A percentile compares a stretch with the other conserved stretches of the same genome.
Conservation (phyloP, 2,797 vertebrate species). For the Cercopithecus neglectus region DNA sequence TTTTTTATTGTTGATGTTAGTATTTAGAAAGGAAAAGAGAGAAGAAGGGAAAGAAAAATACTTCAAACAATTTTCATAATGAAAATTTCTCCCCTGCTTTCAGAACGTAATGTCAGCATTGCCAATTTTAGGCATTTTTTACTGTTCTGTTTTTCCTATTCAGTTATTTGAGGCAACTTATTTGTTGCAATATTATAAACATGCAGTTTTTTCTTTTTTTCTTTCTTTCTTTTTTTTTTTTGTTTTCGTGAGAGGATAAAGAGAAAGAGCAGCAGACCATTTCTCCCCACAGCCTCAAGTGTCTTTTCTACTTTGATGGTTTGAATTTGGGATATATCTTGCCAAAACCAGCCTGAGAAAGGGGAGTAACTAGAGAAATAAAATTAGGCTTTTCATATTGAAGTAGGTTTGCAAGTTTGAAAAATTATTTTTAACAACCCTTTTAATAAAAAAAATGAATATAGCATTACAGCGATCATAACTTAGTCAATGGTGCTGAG, state of each 20-base stretch:
- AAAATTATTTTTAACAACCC: conserved; percentile 66
- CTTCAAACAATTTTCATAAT: conserved; percentile 8
- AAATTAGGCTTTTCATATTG: conserved; percentile 46
- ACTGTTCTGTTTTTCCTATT: conserved; percentile 22
- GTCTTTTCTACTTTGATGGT: not conserved
- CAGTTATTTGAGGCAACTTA: not conserved
- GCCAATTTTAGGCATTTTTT: not conserved
- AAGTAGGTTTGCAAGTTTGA: conserved; percentile 43
- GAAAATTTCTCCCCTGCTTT: not conserved
- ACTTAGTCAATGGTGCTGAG: conserved; percentile 64
- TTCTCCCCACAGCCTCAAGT: not conserved
- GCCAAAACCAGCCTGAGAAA: conserved; percentile 61
- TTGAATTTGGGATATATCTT: conserved; percentile 57
- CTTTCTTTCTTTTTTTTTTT: not conserved
- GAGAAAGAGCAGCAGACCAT: not conserved
- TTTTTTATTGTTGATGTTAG: not conserved
- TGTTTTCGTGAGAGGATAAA: conserved; percentile 42
- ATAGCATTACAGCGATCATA: conserved; percentile 34
- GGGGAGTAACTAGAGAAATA: conserved; percentile 57
- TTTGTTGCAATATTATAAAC: conserved; percentile 4
- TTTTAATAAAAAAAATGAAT: conserved; percentile 42
- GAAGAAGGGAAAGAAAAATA: not conserved
- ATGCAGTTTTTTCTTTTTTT: not conserved
- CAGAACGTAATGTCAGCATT: not conserved
- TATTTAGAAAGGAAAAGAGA: not conserved